These are phyloP conservation scores for Zaprionus bogoriensis DNA, from an alignment of 2,888 invertebrate genomes.

Conservation along the genomic window DNA sequence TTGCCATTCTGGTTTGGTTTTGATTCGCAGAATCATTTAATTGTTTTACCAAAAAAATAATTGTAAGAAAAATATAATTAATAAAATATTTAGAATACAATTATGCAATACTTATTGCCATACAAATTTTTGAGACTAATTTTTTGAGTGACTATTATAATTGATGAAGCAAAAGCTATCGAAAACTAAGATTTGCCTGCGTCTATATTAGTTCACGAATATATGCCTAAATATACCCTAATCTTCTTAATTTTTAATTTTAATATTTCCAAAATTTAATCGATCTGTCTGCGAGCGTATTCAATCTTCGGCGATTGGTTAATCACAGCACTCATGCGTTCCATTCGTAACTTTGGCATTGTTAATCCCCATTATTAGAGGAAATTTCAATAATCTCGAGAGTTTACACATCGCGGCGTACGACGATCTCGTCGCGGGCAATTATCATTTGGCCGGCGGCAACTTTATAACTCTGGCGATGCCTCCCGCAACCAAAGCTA, in stretches of 20 bases:
- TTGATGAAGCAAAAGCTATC: no score
- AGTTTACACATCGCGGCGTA: not conserved
- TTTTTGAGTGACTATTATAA: no score
- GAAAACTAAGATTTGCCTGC: no score
- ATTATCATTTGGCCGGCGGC: slow-evolving; percentile 56
- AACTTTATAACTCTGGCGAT: slow-evolving; percentile 28
- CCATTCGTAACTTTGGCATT: slow-evolving; percentile 9
- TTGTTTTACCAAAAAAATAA: no score
- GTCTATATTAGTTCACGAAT: not conserved
- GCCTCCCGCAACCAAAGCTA: slow-evolving; percentile 15
- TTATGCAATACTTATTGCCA: no score
- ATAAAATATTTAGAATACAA: no score
- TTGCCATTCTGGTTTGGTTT: no score
- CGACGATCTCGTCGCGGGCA: slow-evolving; percentile 10
- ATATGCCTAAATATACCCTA: not conserved
- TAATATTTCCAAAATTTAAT: not conserved
- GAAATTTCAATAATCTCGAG: slow-evolving; percentile 39
- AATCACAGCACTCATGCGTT: not conserved
- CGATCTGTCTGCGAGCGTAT: not conserved
- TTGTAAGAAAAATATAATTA: no score
- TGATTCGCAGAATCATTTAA: no score
- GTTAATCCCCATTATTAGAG: slow-evolving; percentile 35
- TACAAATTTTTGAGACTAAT: no score
- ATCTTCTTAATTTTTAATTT: not conserved
- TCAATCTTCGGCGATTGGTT: not conserved